These are phyloP conservation scores for Pterocles gutturalis DNA, from an alignment of 2,113 vertebrate species.

Conservation along the genomic window DNA sequence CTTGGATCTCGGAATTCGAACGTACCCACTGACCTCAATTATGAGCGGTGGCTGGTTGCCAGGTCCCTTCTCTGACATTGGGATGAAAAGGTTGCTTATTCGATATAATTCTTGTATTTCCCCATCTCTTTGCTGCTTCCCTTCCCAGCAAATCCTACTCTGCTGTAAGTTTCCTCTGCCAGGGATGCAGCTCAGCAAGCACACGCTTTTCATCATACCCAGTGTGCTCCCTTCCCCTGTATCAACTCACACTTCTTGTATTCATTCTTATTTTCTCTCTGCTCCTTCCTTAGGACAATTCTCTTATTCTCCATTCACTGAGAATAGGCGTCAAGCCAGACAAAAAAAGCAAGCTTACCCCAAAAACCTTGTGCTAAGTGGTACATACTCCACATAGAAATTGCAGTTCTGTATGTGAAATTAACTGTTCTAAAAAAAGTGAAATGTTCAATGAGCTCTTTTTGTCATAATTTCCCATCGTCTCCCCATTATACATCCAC, in stretches of 20 bases:
- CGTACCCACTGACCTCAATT: not conserved
- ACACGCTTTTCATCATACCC: not conserved
- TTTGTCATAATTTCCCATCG: slow-evolving; percentile 32
- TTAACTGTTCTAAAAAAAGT: slow-evolving; percentile 26
- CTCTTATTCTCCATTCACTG: not conserved
- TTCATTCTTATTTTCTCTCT: not conserved
- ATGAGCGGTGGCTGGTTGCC: not conserved
- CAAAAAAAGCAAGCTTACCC: not conserved
- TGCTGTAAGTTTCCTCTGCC: not conserved
- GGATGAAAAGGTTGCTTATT: not conserved
- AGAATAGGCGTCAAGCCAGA: not conserved
- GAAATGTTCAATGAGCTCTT: slow-evolving; percentile 50
- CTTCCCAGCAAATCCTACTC: not conserved
- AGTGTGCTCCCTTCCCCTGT: not conserved
- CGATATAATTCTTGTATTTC: not conserved
- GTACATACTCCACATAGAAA: not conserved
- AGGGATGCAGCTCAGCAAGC: not conserved
- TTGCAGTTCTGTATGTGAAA: slow-evolving; percentile 6
- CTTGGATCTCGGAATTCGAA: not conserved
- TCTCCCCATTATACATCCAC: slow-evolving; percentile 49
- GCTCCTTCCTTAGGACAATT: not conserved
- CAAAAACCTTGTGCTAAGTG: not conserved
- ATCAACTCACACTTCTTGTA: not conserved
- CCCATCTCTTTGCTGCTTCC: not conserved
- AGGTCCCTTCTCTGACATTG: not conserved